Evolutionary conservation across 1,140 invertebrate genomes (phyloP).

Genomic region (Pomacea maculata): DNA sequence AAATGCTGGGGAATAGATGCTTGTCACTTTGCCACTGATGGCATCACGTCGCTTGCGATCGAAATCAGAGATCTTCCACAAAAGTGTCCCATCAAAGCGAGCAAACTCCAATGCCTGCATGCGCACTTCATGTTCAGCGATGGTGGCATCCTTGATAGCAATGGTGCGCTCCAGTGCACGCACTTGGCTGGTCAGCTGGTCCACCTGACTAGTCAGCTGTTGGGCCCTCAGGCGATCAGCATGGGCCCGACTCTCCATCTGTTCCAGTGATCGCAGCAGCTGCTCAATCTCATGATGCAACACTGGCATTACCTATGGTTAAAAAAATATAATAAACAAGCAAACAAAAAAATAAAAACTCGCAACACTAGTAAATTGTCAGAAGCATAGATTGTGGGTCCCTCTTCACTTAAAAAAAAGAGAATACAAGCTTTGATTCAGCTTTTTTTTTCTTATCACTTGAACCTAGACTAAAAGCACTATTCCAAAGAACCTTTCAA

Average conservation of each 20-base stretch:
- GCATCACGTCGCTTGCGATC: constrained; percentile 52
- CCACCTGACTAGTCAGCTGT: constrained; percentile 25
- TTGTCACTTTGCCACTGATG: constrained; percentile 49
- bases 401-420: too few species aligned
- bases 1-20: constrained; percentile 60
- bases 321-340: too few species aligned
- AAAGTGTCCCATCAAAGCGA: constrained; percentile 54
- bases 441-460: too few species aligned
- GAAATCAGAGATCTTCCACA: constrained; percentile 60
- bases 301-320: constrained; percentile 23
- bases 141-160: constrained; percentile 44
- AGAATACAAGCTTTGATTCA: too few species aligned
- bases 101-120: constrained; percentile 45
- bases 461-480: too few species aligned
- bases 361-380: too few species aligned
- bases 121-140: constrained; percentile 47
- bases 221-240: constrained; percentile 9
- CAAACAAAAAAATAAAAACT: too few species aligned
- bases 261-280: constrained; percentile 27
- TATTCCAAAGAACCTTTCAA: too few species aligned
- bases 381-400: too few species aligned
- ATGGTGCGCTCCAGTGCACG: constrained; percentile 41
- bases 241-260: constrained; percentile 27
- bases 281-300: constrained; percentile 33
- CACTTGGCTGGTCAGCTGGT: constrained; percentile 39